Evolutionary conservation across 2,797 vertebrate genomes (phyloP).

Genomic region (Bovichtus variegatus): DNA sequence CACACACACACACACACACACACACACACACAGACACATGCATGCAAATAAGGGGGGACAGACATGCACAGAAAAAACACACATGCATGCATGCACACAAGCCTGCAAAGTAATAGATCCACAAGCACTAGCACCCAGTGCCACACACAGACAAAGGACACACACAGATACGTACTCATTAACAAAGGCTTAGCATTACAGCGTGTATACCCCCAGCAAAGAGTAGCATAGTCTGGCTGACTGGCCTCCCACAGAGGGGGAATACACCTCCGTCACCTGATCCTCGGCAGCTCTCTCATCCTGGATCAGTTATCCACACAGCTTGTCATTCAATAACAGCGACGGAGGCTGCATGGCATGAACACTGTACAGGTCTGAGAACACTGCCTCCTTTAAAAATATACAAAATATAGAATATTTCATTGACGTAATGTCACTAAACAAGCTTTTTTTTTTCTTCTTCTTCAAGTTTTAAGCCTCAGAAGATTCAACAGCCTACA

Average conservation of each 20-base stretch:
- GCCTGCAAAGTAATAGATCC: slow-evolving; percentile 41
- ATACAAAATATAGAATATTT: background rate
- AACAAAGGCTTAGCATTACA: slow-evolving; percentile 79
- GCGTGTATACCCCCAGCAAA: slow-evolving; percentile 71
- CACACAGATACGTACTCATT: slow-evolving; percentile 77
- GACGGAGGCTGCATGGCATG: background rate
- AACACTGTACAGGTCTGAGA: background rate
- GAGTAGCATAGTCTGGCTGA: slow-evolving; percentile 51
- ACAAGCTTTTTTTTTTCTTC: background rate
- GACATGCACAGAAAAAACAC: slow-evolving; percentile 12
- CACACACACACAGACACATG: background rate
- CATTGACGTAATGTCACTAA: too few relatives aligned
- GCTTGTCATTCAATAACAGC: slow-evolving; percentile 22
- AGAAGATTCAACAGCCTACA: background rate
- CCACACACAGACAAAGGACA: slow-evolving; percentile 63
- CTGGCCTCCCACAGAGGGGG: slow-evolving; percentile 76
- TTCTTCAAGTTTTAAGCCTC: background rate
- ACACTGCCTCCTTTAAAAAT: background rate
- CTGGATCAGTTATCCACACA: slow-evolving; percentile 52
- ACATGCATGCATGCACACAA: slow-evolving; percentile 23
- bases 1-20: background rate
- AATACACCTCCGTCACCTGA: slow-evolving; percentile 80
- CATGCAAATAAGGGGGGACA: slow-evolving; percentile 1
- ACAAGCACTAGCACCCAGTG: slow-evolving; percentile 10
- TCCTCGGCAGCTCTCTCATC: slow-evolving; percentile 62